These are phyloP conservation scores for Coracias cyanogaster DNA, from an alignment of 2,797 vertebrate species.

Conservation along the genomic window DNA sequence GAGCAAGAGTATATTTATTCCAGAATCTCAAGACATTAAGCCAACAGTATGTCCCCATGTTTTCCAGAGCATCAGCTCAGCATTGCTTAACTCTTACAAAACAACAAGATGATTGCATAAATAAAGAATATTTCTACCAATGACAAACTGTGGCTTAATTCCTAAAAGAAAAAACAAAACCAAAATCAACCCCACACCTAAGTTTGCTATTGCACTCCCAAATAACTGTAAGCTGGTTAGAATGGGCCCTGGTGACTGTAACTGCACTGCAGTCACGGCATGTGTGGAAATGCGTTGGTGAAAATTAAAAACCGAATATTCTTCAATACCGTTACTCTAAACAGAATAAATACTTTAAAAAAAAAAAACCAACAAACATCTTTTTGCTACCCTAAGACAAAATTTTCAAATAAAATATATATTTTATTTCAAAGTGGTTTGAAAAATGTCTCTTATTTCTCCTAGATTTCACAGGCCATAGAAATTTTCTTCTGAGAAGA, in stretches of 20 bases:
- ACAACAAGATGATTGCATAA: background rate
- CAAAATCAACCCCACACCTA: background rate
- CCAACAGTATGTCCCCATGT: background rate
- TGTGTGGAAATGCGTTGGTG: background rate
- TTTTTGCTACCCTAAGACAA: background rate
- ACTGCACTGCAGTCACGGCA: background rate
- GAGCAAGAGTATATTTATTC: background rate
- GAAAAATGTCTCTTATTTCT: background rate
- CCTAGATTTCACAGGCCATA: constrained; percentile 98
- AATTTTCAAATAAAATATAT: background rate
- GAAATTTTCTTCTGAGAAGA: constrained; percentile 98
- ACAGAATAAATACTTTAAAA: background rate
- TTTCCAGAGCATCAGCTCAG: background rate
- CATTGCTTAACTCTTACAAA: background rate
- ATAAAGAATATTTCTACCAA: background rate
- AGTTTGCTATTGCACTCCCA: background rate
- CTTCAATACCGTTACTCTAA: background rate
- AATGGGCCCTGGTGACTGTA: background rate
- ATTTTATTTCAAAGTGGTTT: background rate
- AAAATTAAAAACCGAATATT: background rate
- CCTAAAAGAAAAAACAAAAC: background rate
- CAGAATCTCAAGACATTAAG: background rate
- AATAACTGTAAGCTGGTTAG: background rate
- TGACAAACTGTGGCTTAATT: background rate
- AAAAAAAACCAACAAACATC: too few species aligned